phyloP scores from a whole-genome alignment of 2,113 vertebrate genomes.

The Pontoporia blainvillei region DNA sequence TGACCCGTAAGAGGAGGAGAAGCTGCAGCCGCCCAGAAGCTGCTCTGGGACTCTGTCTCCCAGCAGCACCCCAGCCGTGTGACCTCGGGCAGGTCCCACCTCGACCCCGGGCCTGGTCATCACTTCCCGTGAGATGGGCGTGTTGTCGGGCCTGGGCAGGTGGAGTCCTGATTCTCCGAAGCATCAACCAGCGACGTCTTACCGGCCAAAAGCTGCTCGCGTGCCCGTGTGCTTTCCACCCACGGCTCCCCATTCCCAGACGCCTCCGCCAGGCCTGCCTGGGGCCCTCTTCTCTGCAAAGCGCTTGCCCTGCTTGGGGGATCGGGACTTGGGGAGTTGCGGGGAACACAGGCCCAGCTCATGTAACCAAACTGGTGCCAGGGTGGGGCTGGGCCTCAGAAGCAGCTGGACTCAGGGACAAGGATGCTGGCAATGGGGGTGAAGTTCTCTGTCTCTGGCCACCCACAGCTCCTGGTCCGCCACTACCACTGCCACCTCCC shows the following conservation, averaged over 20 bases:
- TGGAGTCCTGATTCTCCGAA: not conserved
- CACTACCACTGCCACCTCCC: rapidly evolving
- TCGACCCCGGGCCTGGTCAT: not conserved
- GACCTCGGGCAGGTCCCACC: not conserved
- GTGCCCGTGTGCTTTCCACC: not conserved
- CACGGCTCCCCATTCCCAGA: not conserved
- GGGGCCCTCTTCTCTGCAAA: not conserved
- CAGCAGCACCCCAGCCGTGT: not conserved
- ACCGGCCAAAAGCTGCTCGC: rapidly evolving
- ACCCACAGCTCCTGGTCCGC: not conserved
- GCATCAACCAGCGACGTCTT: rapidly evolving
- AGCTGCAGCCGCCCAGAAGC: rapidly evolving
- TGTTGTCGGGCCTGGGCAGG: rapidly evolving
- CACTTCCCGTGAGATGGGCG: not conserved
- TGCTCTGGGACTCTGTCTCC: not conserved
- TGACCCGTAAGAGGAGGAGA: not conserved
- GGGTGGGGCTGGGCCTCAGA: not conserved
- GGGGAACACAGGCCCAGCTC: not conserved
- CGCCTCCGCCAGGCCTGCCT: too few species aligned
- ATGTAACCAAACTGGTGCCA: not conserved
- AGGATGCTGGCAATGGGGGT: not conserved
- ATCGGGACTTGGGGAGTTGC: not conserved
- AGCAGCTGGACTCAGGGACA: too few species aligned
- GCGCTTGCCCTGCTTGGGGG: not conserved
- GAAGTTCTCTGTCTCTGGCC: not conserved